Evolutionary conservation across 2,888 invertebrate species (phyloP).

Genomic region (Oxytorus armatus): DNA sequence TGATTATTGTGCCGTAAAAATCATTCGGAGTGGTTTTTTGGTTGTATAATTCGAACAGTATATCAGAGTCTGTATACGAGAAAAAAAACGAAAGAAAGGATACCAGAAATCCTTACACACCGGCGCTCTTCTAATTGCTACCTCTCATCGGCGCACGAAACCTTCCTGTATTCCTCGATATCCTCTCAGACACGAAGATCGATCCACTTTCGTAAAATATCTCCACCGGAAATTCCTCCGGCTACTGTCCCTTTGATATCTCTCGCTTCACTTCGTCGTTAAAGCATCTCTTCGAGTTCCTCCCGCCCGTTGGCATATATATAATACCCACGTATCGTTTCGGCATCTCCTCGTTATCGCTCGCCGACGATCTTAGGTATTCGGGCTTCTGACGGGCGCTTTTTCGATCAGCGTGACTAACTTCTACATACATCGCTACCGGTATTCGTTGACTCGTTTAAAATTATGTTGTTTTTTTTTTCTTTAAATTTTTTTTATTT

Average conservation of each 20-base stretch:
- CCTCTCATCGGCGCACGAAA: slow-evolving; percentile 20
- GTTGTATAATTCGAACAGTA: too few species aligned
- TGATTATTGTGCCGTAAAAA: background rate
- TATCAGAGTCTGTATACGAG: too few species aligned
- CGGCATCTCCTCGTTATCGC: slow-evolving; percentile 63
- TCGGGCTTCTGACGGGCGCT: slow-evolving; percentile 50
- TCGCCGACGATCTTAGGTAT: slow-evolving; percentile 48
- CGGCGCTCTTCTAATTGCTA: slow-evolving; percentile 45
- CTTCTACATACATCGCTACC: slow-evolving; percentile 50
- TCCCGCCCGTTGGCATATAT: too few species aligned
- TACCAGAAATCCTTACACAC: slow-evolving; percentile 7
- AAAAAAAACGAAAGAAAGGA: background rate
- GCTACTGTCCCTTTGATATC: slow-evolving; percentile 31
- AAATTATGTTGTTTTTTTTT: slow-evolving; percentile 2
- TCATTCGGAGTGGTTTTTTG: background rate
- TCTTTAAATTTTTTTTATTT: background rate
- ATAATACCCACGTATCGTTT: slow-evolving; percentile 45
- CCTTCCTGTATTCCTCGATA: slow-evolving; percentile 14
- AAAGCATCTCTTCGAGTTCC: slow-evolving; percentile 23
- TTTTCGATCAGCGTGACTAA: slow-evolving; percentile 35
- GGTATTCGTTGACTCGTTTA: slow-evolving; percentile 54
- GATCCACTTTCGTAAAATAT: slow-evolving; percentile 54
- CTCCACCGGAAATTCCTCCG: slow-evolving; percentile 42
- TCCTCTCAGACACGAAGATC: slow-evolving; percentile 38
- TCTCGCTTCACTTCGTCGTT: slow-evolving; percentile 22